Evolutionary conservation across 2,113 vertebrate genomes (phyloP), one percentile per base, ranked within the genome.

Genomic region (Sinosuthora webbiana): DNA sequence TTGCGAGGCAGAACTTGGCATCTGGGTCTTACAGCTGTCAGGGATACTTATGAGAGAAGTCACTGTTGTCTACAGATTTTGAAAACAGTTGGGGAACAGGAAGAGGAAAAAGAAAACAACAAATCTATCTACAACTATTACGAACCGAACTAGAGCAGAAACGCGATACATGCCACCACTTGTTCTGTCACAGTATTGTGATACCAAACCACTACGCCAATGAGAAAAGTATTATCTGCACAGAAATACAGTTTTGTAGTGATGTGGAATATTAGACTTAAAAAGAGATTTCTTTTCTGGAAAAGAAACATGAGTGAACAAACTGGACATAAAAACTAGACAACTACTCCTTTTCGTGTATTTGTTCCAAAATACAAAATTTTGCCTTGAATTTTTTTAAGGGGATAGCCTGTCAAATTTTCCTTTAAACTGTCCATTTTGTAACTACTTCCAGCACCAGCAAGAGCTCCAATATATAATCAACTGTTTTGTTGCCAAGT

Each of bases 1-100:
- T 69, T 86, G 47, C 1, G 8, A 94, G 69, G 55, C 89, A 93
- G 81, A 77, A 93, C 60, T 94, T 95, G 95, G 93, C 93, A 94
- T 81, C 49, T 5, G 5, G 64, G 60, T 83, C 78, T 63, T 81
- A 92, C 86, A 95, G 89, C 92, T 97, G 93, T 76, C 90, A 77
- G 39, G 35, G 44, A 77, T 30, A 50, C 49, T 94, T 60, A 86
- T 47, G 79, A 95, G 50, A 91, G 63, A 74, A 85, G 56, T 47
- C 67, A 74, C 74, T 91, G 89, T 83, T 88, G 71, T 81, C 59
- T 69, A 33, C 6, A 82, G 57, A 41, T 64, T 87, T 90, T 68
- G 57, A 42, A 87, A 95, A 93, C 70, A 83, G 52, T 20, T 77
- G 37, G n/a, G 50, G 67, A 87, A 94, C 55, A 73, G 83, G 67